Evolutionary conservation across 2,888 invertebrate species (phyloP).

Genomic region (Bibio marci): DNA sequence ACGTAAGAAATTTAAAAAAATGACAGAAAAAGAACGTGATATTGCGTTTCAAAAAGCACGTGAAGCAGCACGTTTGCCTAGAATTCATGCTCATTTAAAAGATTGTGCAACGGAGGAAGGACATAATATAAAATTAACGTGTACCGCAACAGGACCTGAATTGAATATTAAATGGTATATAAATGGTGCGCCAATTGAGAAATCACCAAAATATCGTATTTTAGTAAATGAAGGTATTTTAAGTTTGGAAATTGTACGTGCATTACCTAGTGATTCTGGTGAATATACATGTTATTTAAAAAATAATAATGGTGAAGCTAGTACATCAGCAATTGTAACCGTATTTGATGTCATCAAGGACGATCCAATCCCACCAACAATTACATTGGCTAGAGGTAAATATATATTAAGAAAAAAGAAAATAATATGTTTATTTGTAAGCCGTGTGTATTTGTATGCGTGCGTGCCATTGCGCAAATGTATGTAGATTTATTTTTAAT

Average conservation of each 20-base stretch:
- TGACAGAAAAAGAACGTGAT: constrained; percentile 25
- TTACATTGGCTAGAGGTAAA: constrained; percentile 47
- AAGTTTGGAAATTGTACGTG: constrained; percentile 55
- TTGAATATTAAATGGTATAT: constrained; percentile 59
- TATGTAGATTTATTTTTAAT: no score
- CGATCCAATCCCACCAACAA: constrained; percentile 53
- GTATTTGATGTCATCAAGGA: constrained; percentile 58
- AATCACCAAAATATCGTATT: constrained; percentile 15
- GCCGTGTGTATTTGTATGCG: background rate
- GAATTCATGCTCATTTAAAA: constrained; percentile 38
- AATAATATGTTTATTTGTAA: constrained; percentile 7
- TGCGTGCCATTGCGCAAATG: background rate
- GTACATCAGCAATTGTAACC: constrained; percentile 54
- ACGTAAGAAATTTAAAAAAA: constrained; percentile 14
- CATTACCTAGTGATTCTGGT: constrained; percentile 49
- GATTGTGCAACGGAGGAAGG: constrained; percentile 60
- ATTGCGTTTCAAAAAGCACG: constrained; percentile 27
- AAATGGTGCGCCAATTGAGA: constrained; percentile 36
- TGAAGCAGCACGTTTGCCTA: constrained; percentile 23
- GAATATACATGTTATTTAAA: constrained; percentile 62
- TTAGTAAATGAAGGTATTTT: constrained; percentile 40
- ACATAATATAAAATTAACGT: constrained; percentile 58
- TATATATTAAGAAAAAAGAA: no score
- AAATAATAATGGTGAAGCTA: constrained; percentile 55
- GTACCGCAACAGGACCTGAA: constrained; percentile 58